Evolutionary conservation across 2,888 invertebrate species (phyloP), one percentile per base, ranked within the genome.

Genomic region (Dinocampus coccinellae): DNA sequence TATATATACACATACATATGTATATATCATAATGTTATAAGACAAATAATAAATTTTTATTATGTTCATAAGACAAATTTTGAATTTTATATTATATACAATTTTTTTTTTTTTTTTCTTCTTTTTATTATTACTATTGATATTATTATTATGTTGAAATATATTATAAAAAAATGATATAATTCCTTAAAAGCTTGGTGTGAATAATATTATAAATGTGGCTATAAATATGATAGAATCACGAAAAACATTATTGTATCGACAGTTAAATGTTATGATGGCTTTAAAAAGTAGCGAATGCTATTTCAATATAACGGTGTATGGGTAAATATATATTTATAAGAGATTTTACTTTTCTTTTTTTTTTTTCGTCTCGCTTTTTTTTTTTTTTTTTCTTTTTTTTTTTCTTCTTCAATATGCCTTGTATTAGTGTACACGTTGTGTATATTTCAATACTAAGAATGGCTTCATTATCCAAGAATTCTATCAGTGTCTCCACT

Each of bases 401-500:
- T n/a, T n/a, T n/a, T n/a, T n/a, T n/a, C n/a, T n/a, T n/a, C n/a
- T n/a, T n/a, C n/a, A 34, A 16, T 16, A 29, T 33, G 58, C 34
- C 33, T 58, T 58, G 58, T 29, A 34, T 11, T n/a, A 22, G 53
- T 39, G 39, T 16, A 20, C 7, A 20, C 65, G 9, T 34, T 36
- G 34, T 33, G 22, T 60, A 60, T 60, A 60, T 60, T n/a, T 9
- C 33, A 60, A 34, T 34, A 22, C 39, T 34, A 20, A 60, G 70
- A 73, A 78, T 73, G 77, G 70, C 77, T 82, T 83, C 79, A 79
- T 83, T 81, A 80, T 71, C 57, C 70, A 65, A 42, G 53, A 65
- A 65, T 65, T 53, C 52, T 55, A 53, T 65, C 65, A 65, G 34
- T 53, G n/a, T 63, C 22, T 55, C 22, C 55, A 65, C 34, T 65